phyloP scores from a whole-genome alignment of 1,140 invertebrate genomes.

The Pogonomyrmex californicus region DNA sequence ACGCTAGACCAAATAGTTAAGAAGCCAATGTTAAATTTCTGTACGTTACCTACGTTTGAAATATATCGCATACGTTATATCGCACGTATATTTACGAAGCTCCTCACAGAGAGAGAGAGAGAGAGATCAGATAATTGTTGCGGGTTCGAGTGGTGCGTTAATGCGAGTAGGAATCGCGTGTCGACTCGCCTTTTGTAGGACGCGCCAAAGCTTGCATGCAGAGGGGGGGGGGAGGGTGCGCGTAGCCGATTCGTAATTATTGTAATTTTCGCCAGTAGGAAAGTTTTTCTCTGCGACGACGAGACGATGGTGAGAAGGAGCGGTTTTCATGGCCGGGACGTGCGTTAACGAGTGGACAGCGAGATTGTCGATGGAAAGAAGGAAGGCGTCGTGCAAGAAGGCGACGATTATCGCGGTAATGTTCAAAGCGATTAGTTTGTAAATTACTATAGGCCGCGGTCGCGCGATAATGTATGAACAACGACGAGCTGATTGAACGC shows the following conservation, averaged over 20 bases:
- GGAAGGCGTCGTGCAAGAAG: background rate
- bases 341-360: constrained; percentile 32
- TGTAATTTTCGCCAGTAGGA: constrained; percentile 48
- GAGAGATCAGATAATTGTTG: constrained; percentile 6
- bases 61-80: background rate
- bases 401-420: constrained; percentile 21
- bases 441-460: background rate
- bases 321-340: constrained; percentile 33
- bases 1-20: background rate
- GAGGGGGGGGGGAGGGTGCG: background rate
- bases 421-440: constrained; percentile 18
- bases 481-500: background rate
- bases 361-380: constrained; percentile 16
- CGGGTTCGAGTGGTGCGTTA: background rate
- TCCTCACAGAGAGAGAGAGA: background rate
- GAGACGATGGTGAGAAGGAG: background rate
- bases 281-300: constrained; percentile 26
- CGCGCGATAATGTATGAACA: background rate
- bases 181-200: background rate
- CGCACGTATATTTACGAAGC: background rate
- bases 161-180: constrained; percentile 32
- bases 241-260: constrained; percentile 61
- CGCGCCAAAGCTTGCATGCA: background rate
- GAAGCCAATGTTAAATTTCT: background rate
- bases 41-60: background rate